A percentile compares a stretch with the other conserved stretches of the same genome.
Evolutionary conservation across 2,797 vertebrate species (phyloP).

Genomic region (Melanotaenia pygmaea): DNA sequence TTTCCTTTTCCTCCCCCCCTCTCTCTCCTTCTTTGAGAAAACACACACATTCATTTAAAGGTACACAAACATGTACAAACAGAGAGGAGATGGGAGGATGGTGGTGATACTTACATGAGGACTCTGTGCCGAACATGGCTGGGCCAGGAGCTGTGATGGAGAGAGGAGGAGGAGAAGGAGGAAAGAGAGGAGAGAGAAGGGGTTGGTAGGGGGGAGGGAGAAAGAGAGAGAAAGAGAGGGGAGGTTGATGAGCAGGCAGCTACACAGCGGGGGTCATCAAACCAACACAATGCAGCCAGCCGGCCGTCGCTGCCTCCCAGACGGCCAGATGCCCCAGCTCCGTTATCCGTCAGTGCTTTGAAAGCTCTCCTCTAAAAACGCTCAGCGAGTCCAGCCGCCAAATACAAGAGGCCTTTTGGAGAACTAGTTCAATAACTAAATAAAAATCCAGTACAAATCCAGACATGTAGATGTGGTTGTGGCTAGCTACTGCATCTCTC

Average conservation of each 20-base stretch:
- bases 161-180: conserved; percentile 73
- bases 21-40: conserved; percentile 14
- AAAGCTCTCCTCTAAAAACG: conserved; percentile 30
- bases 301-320: conserved; percentile 83
- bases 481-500: conserved; percentile 65
- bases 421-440: conserved; percentile 14
- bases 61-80: conserved; percentile 41
- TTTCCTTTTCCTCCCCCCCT: conserved; percentile 6
- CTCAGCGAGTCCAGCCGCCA: conserved; percentile 22
- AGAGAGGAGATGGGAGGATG: conserved; percentile 62
- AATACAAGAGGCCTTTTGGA: conserved; percentile 14
- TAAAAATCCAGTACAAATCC: conserved; percentile 75
- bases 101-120: conserved; percentile 96
- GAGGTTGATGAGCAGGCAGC: conserved; percentile 89
- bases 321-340: conserved; percentile 68
- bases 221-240: conserved; percentile 70
- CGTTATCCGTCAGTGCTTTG: conserved; percentile 37
- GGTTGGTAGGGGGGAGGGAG: conserved; percentile 61
- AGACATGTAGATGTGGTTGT: conserved; percentile 64
- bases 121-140: conserved; percentile 99
- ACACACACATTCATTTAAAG: conserved; percentile 18
- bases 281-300: conserved; percentile 92
- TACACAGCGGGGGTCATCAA: conserved; percentile 95
- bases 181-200: conserved; percentile 65
- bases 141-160: conserved; percentile 90